Evolutionary conservation across 2,888 invertebrate species (phyloP).

Genomic region (Acholoe squamosa): DNA sequence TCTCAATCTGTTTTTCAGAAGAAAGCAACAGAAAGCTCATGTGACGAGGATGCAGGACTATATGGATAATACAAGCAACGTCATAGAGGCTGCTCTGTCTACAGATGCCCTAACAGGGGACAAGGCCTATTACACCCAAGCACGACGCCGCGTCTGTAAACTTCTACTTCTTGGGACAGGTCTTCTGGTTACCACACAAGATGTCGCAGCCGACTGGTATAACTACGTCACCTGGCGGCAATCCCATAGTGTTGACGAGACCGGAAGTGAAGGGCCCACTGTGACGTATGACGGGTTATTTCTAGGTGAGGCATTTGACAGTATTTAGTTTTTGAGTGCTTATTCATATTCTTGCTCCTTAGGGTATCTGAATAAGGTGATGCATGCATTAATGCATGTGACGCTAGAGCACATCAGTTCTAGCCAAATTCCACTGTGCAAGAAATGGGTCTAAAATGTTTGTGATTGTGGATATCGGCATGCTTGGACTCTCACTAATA

Average conservation of each 20-base stretch:
- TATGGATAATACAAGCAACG: neutral
- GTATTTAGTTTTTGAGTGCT: neutral
- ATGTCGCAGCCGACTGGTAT: constrained; percentile 9
- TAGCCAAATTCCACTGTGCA: too few species aligned
- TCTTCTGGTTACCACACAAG: neutral
- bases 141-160: neutral
- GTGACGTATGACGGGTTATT: neutral
- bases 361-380: too few species aligned
- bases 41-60: neutral
- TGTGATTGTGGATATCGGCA: too few species aligned
- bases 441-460: too few species aligned
- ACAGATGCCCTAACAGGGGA: neutral
- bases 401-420: too few species aligned
- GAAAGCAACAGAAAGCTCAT: neutral
- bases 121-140: neutral
- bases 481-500: too few species aligned
- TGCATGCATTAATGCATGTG: too few species aligned
- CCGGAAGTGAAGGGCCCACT: neutral
- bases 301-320: neutral
- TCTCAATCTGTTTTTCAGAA: too few species aligned
- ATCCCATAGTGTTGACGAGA: neutral
- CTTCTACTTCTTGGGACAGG: neutral
- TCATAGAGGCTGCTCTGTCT: neutral
- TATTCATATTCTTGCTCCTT: too few species aligned
- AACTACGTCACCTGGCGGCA: neutral